phyloP scores from a whole-genome alignment of 2,113 vertebrate genomes.

The Pelecanoides urinatrix region DNA sequence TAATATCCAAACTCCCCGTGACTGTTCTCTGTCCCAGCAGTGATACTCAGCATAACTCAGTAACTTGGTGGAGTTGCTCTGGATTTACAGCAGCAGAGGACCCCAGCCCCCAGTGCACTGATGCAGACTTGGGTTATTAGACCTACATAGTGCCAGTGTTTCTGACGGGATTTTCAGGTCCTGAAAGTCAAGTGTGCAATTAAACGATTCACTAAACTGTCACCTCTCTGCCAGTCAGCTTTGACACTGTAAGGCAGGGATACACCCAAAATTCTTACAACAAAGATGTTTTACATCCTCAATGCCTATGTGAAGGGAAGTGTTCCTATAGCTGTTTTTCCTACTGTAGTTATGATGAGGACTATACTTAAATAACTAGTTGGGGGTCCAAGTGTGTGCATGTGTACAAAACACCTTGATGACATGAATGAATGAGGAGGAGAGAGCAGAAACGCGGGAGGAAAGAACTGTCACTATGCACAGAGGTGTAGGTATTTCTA shows the following conservation, averaged over 20 bases:
- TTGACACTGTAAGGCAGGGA: neutral
- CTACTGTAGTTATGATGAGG: neutral
- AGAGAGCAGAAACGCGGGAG: neutral
- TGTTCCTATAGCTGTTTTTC: neutral
- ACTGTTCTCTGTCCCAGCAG: neutral
- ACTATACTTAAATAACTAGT: neutral
- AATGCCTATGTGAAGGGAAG: neutral
- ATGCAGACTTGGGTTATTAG: neutral
- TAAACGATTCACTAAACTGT: neutral
- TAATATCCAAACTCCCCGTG: neutral
- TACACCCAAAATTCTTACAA: neutral
- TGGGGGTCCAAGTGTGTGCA: too few species aligned
- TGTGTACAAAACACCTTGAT: neutral
- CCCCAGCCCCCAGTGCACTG: fast-evolving
- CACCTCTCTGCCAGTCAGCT: neutral
- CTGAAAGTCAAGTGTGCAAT: neutral
- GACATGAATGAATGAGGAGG: neutral
- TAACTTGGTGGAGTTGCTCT: neutral
- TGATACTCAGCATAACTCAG: neutral
- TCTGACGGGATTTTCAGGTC: neutral
- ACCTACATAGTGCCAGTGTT: neutral
- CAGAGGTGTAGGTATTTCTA: neutral
- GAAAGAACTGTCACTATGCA: neutral
- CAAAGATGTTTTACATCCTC: neutral
- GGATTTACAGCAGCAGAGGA: neutral